Percentiles rank a stretch among this genome's conserved stretches.
phyloP scores from a whole-genome alignment of 1,140 invertebrate genomes.

The Drosophila varians region DNA sequence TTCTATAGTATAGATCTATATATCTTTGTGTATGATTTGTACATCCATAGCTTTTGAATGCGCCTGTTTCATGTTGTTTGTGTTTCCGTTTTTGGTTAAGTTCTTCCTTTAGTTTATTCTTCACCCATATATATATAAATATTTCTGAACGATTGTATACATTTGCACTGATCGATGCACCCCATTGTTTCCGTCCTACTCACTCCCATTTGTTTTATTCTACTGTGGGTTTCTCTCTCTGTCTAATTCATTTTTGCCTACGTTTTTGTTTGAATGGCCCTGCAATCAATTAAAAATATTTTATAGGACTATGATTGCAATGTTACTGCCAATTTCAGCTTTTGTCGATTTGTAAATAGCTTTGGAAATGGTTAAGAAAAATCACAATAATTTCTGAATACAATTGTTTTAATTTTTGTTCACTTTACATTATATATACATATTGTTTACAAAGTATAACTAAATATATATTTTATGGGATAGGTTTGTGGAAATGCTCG shows the following conservation, averaged over 20 bases:
- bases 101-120: not conserved
- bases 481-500: constrained; percentile 84
- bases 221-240: constrained; percentile 1
- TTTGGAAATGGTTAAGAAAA: constrained; percentile 2
- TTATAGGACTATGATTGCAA: not conserved
- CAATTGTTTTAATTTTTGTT: not conserved
- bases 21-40: constrained; percentile 16
- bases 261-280: not conserved
- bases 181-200: not conserved
- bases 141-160: not conserved
- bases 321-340: not conserved
- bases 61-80: constrained; percentile 26
- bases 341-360: constrained; percentile 5
- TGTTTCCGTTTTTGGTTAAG: constrained; percentile 9
- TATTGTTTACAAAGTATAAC: too few relatives aligned
- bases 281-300: not conserved
- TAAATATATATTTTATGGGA: too few relatives aligned
- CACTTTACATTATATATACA: not conserved
- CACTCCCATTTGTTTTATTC: not conserved
- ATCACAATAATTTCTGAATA: not conserved
- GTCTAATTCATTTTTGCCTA: constrained; percentile 16
- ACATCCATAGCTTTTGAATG: constrained; percentile 44
- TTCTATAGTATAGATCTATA: not conserved
- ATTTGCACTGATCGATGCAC: constrained; percentile 1
- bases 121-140: not conserved